These are phyloP conservation scores for Ostrea denselamellosa DNA, from an alignment of 1,140 invertebrate species.

Conservation along the genomic window DNA sequence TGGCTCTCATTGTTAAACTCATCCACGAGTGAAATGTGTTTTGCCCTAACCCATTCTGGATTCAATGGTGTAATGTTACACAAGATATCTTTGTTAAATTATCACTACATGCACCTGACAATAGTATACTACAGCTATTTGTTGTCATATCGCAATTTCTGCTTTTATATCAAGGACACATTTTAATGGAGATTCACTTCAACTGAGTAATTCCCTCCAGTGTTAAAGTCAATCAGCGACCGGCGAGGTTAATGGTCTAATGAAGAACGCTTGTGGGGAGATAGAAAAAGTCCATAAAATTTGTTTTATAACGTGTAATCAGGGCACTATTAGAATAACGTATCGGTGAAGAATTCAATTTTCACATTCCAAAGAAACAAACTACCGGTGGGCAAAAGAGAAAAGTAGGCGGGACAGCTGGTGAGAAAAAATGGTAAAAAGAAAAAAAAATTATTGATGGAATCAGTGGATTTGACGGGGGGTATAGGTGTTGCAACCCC, in stretches of 20 bases:
- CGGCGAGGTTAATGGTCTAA: background rate
- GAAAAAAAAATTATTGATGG: too few relatives aligned
- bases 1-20: background rate
- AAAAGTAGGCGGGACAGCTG: background rate
- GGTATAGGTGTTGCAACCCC: background rate
- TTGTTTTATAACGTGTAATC: background rate
- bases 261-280: background rate
- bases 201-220: background rate
- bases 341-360: background rate
- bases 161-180: too few relatives aligned
- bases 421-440: too few relatives aligned
- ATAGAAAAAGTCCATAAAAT: background rate
- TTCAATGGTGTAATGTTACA: background rate
- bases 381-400: background rate
- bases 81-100: background rate
- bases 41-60: background rate
- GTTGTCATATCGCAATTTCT: too few relatives aligned
- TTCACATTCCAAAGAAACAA: background rate
- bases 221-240: background rate
- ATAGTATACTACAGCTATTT: background rate
- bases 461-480: too few relatives aligned
- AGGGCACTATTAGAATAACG: background rate
- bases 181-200: too few relatives aligned
- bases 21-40: background rate
- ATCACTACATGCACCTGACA: background rate